These are phyloP conservation scores for Bathynomus jamesi DNA, from an alignment of 1,140 invertebrate species.

Conservation along the genomic window DNA sequence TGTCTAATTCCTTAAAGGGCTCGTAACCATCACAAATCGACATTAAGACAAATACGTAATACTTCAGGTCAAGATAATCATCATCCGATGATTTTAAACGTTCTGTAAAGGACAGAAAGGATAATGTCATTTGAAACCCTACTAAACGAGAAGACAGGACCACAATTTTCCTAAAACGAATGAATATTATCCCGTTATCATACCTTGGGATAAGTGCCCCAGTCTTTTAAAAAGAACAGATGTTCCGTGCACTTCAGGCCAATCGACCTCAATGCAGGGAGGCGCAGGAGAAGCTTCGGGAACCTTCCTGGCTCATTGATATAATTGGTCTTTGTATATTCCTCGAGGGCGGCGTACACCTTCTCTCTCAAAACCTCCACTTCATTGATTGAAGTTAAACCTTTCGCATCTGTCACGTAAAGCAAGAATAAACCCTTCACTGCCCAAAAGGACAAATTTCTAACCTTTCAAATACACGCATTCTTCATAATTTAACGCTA, in stretches of 20 bases:
- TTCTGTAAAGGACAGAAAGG: too few species aligned
- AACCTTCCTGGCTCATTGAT: slow-evolving; percentile 87
- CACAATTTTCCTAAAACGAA: too few species aligned
- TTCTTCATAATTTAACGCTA: too few species aligned
- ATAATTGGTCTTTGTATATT: slow-evolving; percentile 79
- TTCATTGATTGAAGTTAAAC: slow-evolving; percentile 67
- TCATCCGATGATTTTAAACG: too few species aligned
- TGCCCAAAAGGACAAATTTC: too few species aligned
- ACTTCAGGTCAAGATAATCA: too few species aligned
- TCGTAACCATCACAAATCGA: too few species aligned
- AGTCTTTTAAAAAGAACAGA: slow-evolving; percentile 79
- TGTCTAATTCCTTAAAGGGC: too few species aligned
- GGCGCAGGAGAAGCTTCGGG: slow-evolving; percentile 81
- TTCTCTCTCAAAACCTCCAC: slow-evolving; percentile 86
- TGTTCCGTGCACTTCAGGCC: slow-evolving; percentile 92
- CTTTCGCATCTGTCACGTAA: slow-evolving; percentile 67
- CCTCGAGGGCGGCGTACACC: slow-evolving; percentile 87
- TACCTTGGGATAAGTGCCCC: background rate
- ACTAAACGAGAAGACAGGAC: too few species aligned
- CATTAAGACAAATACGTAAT: too few species aligned
- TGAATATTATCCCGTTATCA: background rate
- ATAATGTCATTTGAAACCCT: too few species aligned
- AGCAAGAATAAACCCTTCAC: too few species aligned
- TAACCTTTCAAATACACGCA: background rate
- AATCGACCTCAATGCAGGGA: slow-evolving; percentile 90